Evolutionary conservation across 2,888 invertebrate genomes (phyloP), one percentile per base, ranked within the genome.

Genomic region (Ectobius pallidus): DNA sequence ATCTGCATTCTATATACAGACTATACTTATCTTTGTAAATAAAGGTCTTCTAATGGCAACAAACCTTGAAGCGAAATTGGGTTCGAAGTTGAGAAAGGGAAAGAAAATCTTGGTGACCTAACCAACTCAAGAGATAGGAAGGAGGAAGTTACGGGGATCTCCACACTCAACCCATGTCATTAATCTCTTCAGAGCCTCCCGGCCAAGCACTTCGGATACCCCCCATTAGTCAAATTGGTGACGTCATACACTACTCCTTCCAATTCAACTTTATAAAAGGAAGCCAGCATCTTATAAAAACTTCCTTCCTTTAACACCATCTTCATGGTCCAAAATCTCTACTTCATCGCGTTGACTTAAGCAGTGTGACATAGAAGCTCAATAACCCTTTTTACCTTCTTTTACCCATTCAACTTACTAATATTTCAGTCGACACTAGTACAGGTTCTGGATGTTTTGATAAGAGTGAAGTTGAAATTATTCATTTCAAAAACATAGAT

Each of bases 161-260:
- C 46, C 44, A 61, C 61, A 30, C n/a, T 6, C 34, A 34, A 32
- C 30, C 61, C 32, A 7, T 18, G 46, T 65, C 65, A 65, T 65
- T 65, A 65, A 65, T 65, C 65, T 65, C 65, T 25, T 55, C 25
- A 55, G 7, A 34, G 7, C 6, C 20, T 16, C 25, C 55, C 55
- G 55, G 25, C 22, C 25, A 22, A 30, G 46, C 9, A n/a, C 46
- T 46, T 46, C 46, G 44, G 65, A 46, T 65, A 46, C 46, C 44
- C 44, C 65, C 46, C 65, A 65, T 65, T 65, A 65, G 65, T 65
- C 65, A 65, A 65, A 65, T 65, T 65, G 65, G 65, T 44, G 46
- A 34, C 32, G 30, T 58, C 58, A 30, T 14, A 14, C 16, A 22
- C 30, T 16, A 25, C 27, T 16, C 11, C 2, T 11, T 58, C 58